These are phyloP conservation scores for Drosophila pectinifera DNA, from an alignment of 1,140 invertebrate species.

Conservation along the genomic window DNA sequence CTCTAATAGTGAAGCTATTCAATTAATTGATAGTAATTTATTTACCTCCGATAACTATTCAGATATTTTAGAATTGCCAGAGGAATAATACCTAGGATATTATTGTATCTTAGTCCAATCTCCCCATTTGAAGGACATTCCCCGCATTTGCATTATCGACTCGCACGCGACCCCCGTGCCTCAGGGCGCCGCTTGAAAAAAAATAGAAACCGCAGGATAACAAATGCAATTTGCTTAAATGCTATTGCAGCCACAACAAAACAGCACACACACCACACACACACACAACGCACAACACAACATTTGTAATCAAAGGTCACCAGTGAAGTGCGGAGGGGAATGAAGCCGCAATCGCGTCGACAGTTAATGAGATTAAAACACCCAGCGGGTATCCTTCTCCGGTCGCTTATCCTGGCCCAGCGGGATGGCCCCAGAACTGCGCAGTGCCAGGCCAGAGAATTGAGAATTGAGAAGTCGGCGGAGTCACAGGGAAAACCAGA, in stretches of 20 bases:
- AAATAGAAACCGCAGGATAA: slow-evolving; percentile 49
- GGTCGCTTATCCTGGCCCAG: slow-evolving; percentile 43
- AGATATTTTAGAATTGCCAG: background rate
- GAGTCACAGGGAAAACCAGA: background rate
- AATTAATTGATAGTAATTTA: background rate
- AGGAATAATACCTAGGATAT: background rate
- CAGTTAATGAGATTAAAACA: slow-evolving; percentile 83
- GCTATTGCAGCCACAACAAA: slow-evolving; percentile 56
- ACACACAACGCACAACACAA: slow-evolving; percentile 35
- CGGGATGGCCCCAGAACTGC: slow-evolving; percentile 56
- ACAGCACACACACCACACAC: slow-evolving; percentile 20
- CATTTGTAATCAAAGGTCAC: slow-evolving; percentile 41
- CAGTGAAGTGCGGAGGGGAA: slow-evolving; percentile 7
- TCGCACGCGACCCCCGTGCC: slow-evolving; percentile 29
- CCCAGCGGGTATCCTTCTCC: slow-evolving; percentile 61
- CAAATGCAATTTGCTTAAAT: slow-evolving; percentile 64
- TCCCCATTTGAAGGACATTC: background rate
- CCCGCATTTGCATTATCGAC: background rate
- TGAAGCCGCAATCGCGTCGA: slow-evolving; percentile 46
- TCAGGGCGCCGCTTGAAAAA: background rate
- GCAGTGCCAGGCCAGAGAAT: slow-evolving; percentile 22
- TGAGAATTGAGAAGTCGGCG: slow-evolving; percentile 33
- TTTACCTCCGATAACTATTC: background rate
- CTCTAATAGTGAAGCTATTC: too few species aligned
- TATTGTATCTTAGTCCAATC: background rate